Evolutionary conservation across 1,140 invertebrate species (phyloP), one percentile per base, ranked within the genome.

Genomic region (Oncopodura yosiiana): DNA sequence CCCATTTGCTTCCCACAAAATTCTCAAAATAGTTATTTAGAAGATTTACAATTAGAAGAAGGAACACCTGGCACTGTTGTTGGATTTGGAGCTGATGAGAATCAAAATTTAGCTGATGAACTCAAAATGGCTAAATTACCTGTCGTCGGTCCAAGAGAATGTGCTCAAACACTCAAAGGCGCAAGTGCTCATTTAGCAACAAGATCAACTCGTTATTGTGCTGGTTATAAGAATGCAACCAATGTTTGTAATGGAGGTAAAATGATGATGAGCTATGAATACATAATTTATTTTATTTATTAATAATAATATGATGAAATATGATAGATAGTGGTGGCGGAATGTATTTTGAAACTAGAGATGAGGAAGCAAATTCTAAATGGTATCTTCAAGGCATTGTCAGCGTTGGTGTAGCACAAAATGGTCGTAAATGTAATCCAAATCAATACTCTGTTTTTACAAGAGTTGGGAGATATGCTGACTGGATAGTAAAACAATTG

Each of bases 341-440:
- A 6, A 61, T 61, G 54, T 58, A 50, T 29, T 64, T 64, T 39
- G 37, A 42, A 9, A 32, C 49, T 3, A 44, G 49, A 32, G 42
- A 38, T 12, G 12, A 41, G 8, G 46, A 45, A 3, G 19, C 27
- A 2, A 56, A 39, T 4, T 53, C 34, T 4, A 21, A 19, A 23
- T 63, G 62, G 62, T 60, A 53, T 42, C 24, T 64, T 19, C 62
- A 62, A 55, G 62, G 62, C 12, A 34, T 50, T 23, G 50, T 60
- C 11, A 62, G 60, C 30, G 51, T 60, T 1, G 60, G 62, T 1
- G 52, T 61, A 43, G 21, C 48, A 18, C 45, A 58, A 2, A 34
- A 54, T 36, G 24, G 42, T 36, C 49, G 52, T 19, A 49, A 42
- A 23, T 64, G 62, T 54, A 45, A 64, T 29, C 60, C 62, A 3